phyloP scores from a whole-genome alignment of 2,888 invertebrate species.

The Cheilosia urbana region DNA sequence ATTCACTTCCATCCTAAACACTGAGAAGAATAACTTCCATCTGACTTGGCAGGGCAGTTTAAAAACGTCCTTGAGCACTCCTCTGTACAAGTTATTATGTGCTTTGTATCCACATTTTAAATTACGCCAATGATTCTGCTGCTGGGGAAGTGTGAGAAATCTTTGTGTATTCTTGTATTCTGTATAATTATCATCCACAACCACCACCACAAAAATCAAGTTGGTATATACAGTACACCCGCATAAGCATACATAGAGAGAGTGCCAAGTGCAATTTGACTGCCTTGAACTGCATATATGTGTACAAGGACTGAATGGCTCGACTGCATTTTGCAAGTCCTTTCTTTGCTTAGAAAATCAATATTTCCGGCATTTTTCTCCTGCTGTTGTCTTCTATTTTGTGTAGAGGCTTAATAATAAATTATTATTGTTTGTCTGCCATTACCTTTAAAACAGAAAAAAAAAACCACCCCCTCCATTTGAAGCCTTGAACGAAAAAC shows the following conservation, averaged over 20 bases:
- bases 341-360: background rate
- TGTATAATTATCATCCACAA: background rate
- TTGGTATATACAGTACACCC: conserved; percentile 19
- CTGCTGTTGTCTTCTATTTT: background rate
- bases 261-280: conserved; percentile 35
- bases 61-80: background rate
- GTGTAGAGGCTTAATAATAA: conserved; percentile 28
- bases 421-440: conserved; percentile 56
- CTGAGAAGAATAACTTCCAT: background rate
- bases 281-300: conserved; percentile 48
- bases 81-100: background rate
- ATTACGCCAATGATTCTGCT: background rate
- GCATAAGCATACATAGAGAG: conserved; percentile 4
- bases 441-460: conserved; percentile 30
- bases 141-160: background rate
- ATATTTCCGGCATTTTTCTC: conserved; percentile 3
- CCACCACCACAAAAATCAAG: conserved; percentile 13
- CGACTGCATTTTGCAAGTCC: background rate
- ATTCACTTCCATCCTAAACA: too few relatives aligned
- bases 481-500: conserved; percentile 47
- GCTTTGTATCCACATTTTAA: background rate
- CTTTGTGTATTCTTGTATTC: background rate
- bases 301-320: conserved; percentile 6
- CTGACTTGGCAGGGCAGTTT: background rate
- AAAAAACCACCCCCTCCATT: background rate